Percentiles rank a stretch among this genome's conserved stretches.
Evolutionary conservation across 2,797 vertebrate species (phyloP).

Genomic region (Lepilemur ruficaudatus): DNA sequence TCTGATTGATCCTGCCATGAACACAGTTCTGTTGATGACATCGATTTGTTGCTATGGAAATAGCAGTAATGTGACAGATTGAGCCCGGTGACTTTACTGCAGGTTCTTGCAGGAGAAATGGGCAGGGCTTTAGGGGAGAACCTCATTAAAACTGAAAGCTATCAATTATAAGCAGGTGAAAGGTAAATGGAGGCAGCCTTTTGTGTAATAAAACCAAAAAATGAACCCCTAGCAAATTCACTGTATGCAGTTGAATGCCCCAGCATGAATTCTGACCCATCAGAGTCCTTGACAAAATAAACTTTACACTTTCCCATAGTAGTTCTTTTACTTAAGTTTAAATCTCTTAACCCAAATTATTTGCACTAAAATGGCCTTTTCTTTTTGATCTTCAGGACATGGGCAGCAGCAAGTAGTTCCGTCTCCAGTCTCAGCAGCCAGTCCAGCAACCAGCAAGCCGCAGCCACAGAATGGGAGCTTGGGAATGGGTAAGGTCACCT

Average conservation of each 20-base stretch:
- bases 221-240: not conserved
- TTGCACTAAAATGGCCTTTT: conserved; percentile 28
- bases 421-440: conserved; percentile 70
- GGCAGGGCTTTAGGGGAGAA: conserved; percentile 69
- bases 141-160: conserved; percentile 76
- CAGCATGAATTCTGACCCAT: not conserved
- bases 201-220: conserved; percentile 45
- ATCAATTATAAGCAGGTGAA: conserved; percentile 60
- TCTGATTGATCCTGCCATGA: conserved; percentile 82
- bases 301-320: not conserved
- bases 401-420: conserved; percentile 77
- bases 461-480: conserved; percentile 79
- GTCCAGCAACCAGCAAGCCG: conserved; percentile 72
- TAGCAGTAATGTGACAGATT: conserved; percentile 78
- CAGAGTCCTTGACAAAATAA: conserved; percentile 21
- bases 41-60: conserved; percentile 85
- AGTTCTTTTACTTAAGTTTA: conserved; percentile 43
- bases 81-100: conserved; percentile 79
- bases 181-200: conserved; percentile 58
- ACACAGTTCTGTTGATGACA: conserved; percentile 81
- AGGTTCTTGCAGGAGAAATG: conserved; percentile 76
- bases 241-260: not conserved
- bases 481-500: conserved; percentile 76
- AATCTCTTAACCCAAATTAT: conserved; percentile 43
- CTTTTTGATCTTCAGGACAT: conserved; percentile 79